Evolutionary conservation across 2,797 vertebrate species (phyloP).

Genomic region (Spheniscus humboldti): DNA sequence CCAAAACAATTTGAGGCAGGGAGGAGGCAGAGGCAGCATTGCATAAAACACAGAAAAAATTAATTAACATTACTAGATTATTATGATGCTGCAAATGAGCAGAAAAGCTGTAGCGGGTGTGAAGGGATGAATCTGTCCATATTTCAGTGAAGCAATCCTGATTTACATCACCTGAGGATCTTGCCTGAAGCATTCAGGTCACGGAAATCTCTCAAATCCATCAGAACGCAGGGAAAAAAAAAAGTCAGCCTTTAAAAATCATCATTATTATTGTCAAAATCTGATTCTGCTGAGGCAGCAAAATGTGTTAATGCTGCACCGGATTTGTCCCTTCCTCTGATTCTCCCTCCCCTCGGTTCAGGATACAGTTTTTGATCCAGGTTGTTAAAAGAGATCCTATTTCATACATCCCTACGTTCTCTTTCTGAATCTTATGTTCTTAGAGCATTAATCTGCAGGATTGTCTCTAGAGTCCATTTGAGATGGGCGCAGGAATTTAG

Average conservation of each 20-base stretch:
- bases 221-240: background rate
- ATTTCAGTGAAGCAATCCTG: background rate
- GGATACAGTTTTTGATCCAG: slow-evolving; percentile 48
- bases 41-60: background rate
- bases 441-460: slow-evolving; percentile 65
- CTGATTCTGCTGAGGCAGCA: background rate
- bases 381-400: slow-evolving; percentile 60
- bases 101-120: background rate
- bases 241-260: background rate
- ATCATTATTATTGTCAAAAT: background rate
- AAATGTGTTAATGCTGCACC: background rate
- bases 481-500: slow-evolving; percentile 61
- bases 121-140: background rate
- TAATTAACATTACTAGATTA: background rate
- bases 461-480: slow-evolving; percentile 67
- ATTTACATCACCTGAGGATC: background rate
- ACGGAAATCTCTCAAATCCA: slow-evolving; percentile 26
- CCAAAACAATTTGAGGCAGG: slow-evolving; percentile 15
- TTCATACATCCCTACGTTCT: slow-evolving; percentile 32
- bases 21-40: background rate
- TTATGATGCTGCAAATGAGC: background rate
- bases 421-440: slow-evolving; percentile 56
- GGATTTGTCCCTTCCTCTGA: slow-evolving; percentile 16
- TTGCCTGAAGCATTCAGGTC: background rate
- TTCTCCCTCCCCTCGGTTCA: background rate